Conservation (phyloP, 2,113 vertebrate species). For the Myotis davidii region DNA sequence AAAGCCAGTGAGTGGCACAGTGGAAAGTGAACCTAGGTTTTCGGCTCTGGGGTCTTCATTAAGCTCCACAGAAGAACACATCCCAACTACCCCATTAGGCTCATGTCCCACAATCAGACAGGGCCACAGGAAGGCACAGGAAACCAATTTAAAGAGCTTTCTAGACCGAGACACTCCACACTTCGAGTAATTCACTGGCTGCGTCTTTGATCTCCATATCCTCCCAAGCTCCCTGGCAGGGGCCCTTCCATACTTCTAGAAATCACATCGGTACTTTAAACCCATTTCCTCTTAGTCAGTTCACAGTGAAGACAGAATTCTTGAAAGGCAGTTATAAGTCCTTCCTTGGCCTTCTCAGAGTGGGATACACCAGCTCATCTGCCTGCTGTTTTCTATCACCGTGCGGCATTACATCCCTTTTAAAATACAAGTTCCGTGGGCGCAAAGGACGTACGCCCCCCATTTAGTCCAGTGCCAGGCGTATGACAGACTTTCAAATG, state of each 20-base stretch:
- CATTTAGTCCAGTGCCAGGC: background rate
- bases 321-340: background rate
- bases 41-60: background rate
- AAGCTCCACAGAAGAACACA: background rate
- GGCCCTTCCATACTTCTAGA: background rate
- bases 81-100: background rate
- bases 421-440: background rate
- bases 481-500: background rate
- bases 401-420: background rate
- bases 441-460: background rate
- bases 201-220: background rate
- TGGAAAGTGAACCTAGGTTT: background rate
- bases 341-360: background rate
- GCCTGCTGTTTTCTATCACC: background rate
- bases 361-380: background rate
- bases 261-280: background rate
- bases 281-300: background rate
- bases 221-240: background rate
- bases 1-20: background rate
- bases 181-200: background rate
- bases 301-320: background rate
- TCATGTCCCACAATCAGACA: background rate
- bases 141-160: background rate
- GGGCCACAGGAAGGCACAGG: background rate
- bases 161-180: background rate